These are phyloP conservation scores for Orgyia antiqua DNA, from an alignment of 2,888 invertebrate genomes.

Conservation along the genomic window DNA sequence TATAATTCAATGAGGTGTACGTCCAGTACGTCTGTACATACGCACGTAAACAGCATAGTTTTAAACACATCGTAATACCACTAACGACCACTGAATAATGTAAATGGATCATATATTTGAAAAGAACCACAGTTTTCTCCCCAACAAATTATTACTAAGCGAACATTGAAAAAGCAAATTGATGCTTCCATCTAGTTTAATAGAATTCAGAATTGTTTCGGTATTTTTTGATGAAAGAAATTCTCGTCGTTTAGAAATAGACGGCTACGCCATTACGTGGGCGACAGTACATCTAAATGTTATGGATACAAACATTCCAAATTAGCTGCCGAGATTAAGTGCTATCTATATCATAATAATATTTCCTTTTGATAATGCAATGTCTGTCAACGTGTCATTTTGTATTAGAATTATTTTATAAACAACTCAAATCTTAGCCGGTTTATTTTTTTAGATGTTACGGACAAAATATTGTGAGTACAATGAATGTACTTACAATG, in stretches of 20 bases:
- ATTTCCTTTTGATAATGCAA: slow-evolving; percentile 20
- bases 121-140: slow-evolving; percentile 21
- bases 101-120: slow-evolving; percentile 28
- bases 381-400: slow-evolving; percentile 22
- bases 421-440: too few species aligned
- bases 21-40: too few species aligned
- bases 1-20: slow-evolving; percentile 20
- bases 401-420: too few species aligned
- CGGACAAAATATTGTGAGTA: too few species aligned
- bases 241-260: slow-evolving; percentile 45
- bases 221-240: slow-evolving; percentile 13
- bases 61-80: slow-evolving; percentile 13
- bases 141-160: slow-evolving; percentile 23
- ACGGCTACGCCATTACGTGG: slow-evolving; percentile 47
- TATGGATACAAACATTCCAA: slow-evolving; percentile 53
- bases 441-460: too few species aligned
- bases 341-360: slow-evolving; percentile 23
- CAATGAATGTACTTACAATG: too few species aligned
- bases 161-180: slow-evolving; percentile 6
- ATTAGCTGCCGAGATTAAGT: slow-evolving; percentile 35
- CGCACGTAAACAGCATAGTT: too few species aligned
- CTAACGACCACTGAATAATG: slow-evolving; percentile 28
- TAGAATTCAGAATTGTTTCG: slow-evolving; percentile 22
- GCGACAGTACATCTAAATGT: slow-evolving; percentile 54
- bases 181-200: slow-evolving; percentile 16